phyloP scores from a whole-genome alignment of 2,113 vertebrate genomes.

The Triplophysa rosa region DNA sequence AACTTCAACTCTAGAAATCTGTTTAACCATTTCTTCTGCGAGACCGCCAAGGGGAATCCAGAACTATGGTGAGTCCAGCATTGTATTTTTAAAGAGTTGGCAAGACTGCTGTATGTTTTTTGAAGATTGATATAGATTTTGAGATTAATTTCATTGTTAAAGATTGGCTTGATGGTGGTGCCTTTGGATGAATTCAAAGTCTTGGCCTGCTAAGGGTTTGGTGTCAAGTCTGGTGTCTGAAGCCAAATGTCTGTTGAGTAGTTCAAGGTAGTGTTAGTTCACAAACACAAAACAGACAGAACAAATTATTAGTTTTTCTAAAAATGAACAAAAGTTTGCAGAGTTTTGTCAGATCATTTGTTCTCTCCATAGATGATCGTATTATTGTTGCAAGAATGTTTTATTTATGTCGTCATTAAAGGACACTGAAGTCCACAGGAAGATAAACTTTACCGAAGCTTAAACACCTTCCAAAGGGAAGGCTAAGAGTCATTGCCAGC shows the following conservation, averaged over 20 bases:
- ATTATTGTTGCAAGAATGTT: not conserved
- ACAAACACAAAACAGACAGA: not conserved
- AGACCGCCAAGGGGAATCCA: slow-evolving; percentile 77
- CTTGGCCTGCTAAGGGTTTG: slow-evolving; percentile 42
- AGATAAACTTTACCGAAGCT: slow-evolving; percentile 64
- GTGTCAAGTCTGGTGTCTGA: not conserved
- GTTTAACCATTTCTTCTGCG: slow-evolving; percentile 78
- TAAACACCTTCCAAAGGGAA: slow-evolving; percentile 55
- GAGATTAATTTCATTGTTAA: slow-evolving; percentile 20
- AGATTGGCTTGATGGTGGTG: slow-evolving; percentile 9
- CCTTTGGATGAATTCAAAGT: slow-evolving; percentile 18
- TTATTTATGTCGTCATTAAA: slow-evolving; percentile 38
- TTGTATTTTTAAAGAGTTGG: slow-evolving; percentile 22
- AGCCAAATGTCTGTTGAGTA: slow-evolving; percentile 34
- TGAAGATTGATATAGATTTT: not conserved
- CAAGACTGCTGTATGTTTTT: not conserved
- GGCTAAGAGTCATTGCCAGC: slow-evolving; percentile 46
- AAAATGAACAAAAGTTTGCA: not conserved
- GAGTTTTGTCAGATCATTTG: not conserved
- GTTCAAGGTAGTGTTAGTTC: slow-evolving; percentile 3
- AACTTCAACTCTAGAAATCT: slow-evolving; percentile 78
- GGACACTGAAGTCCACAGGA: slow-evolving; percentile 50
- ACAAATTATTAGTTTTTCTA: not conserved
- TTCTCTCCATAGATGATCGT: not conserved
- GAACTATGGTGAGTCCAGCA: slow-evolving; percentile 68